These are phyloP conservation scores for Cancer borealis DNA, from an alignment of 2,888 invertebrate species.

Conservation along the genomic window DNA sequence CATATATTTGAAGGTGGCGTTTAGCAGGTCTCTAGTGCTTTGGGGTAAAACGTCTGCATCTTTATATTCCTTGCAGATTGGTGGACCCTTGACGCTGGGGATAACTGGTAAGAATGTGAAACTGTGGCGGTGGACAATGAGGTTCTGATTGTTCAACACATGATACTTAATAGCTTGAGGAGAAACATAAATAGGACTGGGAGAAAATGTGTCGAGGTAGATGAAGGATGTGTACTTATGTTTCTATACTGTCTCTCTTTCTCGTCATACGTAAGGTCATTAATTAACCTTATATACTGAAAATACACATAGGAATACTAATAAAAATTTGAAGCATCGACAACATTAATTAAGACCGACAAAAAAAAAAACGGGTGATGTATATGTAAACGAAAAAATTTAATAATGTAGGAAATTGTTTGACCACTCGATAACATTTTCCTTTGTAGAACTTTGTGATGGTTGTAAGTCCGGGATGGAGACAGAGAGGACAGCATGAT, in stretches of 20 bases:
- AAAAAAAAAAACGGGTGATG: background rate
- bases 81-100: background rate
- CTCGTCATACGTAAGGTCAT: too few species aligned
- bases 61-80: background rate
- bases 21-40: background rate
- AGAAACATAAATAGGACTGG: background rate
- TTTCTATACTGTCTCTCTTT: background rate
- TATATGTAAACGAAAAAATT: background rate
- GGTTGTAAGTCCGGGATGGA: background rate
- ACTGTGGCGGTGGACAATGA: background rate
- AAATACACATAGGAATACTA: too few species aligned
- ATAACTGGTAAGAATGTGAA: background rate
- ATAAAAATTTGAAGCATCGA: too few species aligned
- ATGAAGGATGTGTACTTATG: background rate
- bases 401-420: background rate
- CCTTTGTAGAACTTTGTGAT: background rate
- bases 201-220: background rate
- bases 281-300: too few species aligned
- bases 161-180: background rate
- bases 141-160: background rate
- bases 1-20: background rate
- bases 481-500: background rate
- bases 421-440: background rate
- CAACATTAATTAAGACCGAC: background rate
- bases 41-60: background rate